Base-by-base conservation (phyloP, 2,797 vertebrate species). In the Rhyacichthys aspro region DNA sequence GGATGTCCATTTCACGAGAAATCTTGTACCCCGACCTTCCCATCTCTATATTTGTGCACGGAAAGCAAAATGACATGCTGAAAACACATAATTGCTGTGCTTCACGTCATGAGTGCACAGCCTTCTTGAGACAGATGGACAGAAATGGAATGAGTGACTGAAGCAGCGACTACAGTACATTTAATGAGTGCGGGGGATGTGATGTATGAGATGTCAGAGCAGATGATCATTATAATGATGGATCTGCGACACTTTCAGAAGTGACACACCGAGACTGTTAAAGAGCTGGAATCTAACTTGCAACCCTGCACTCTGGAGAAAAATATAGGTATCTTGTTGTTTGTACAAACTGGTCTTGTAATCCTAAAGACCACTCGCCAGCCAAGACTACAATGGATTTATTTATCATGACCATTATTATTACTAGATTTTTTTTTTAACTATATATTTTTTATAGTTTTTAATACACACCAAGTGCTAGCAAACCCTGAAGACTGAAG, bases 221-320 rank as follows among this genome's bases (percentile, higher is more conserved):
- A 75, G 74, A 85, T 82, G 85, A 82, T 79, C 61, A 70, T 81
- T 81, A 79, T 55, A 38, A 67, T 74, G 79, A 86, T 62, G 74
- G 82, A 85, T 73, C 58, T 43, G 62, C 6, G 17, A 39, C 11
- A 14, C 55, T 28, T 50, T 65, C 37, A 0, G 34, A 53, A 76
- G 55, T 63, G 70, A 63, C 56, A 53, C 32, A 16, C 52, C 7
- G 19, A 59, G 9, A 3, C 38, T 32, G 38, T 45, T 19, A 32
- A 44, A n/a, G n/a, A 49, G 38, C 44, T 1, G 62, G 54, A 77
- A 45, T 82, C 49, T 16, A 79, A 85, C 78, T 43, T 43, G 70
- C 82, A 78, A 76, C 78, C 56, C 18, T 11, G 14, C 12, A 42
- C 28, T 47, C 7, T 23, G 39, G 41, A 56, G 15, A 59, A 12